These are phyloP conservation scores for Platyscapa corneri DNA, from an alignment of 1,140 invertebrate species.

Conservation along the genomic window DNA sequence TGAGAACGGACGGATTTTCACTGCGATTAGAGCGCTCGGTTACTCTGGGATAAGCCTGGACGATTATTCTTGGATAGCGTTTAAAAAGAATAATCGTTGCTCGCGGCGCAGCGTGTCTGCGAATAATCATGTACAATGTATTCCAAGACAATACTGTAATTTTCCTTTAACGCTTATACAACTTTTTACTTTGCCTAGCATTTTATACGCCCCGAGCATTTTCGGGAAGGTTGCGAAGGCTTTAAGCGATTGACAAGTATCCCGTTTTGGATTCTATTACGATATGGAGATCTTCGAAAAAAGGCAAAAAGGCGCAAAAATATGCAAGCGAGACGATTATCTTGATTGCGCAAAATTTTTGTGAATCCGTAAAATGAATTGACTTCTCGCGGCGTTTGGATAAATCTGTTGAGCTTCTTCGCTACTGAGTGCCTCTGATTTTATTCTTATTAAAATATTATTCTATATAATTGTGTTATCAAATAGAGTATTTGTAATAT, in stretches of 20 bases:
- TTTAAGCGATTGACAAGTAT: background rate
- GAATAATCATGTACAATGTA: conserved; percentile 4
- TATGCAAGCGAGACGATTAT: background rate
- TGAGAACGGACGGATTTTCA: background rate
- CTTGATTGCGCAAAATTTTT: background rate
- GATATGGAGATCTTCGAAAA: no score
- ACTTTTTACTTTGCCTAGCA: background rate
- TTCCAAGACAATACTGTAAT: background rate
- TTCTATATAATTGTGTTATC: no score
- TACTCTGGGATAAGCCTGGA: no score
- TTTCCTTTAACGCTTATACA: background rate
- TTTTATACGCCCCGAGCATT: background rate
- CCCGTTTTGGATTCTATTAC: background rate
- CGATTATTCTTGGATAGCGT: background rate
- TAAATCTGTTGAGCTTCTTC: no score
- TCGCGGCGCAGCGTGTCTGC: background rate
- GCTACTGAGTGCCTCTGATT: no score
- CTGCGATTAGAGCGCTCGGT: background rate
- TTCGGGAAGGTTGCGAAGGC: background rate
- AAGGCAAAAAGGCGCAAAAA: no score
- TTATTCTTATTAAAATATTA: no score
- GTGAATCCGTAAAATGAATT: background rate
- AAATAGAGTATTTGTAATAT: no score
- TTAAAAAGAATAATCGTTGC: background rate
- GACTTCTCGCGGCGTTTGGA: no score